These are phyloP conservation scores for Gracilinanus agilis DNA, from an alignment of 2,113 vertebrate species.

Conservation along the genomic window DNA sequence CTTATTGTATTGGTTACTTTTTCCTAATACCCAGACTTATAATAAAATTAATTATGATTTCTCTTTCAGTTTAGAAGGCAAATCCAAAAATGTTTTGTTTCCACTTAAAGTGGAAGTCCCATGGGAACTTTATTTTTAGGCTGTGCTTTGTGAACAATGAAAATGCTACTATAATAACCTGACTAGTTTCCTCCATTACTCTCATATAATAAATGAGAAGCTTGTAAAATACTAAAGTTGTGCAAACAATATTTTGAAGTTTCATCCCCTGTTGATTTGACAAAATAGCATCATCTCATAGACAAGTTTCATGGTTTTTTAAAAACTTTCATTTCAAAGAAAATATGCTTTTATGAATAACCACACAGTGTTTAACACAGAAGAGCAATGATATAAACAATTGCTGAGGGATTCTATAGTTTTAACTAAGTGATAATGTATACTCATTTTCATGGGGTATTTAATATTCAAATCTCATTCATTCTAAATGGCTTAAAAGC, in stretches of 20 bases:
- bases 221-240: too few species aligned
- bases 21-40: background rate
- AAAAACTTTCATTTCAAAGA: background rate
- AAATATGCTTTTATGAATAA: too few species aligned
- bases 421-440: constrained; percentile 7
- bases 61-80: background rate
- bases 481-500: background rate
- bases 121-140: too few species aligned
- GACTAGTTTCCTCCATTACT: too few species aligned
- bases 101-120: background rate
- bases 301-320: background rate
- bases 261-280: background rate
- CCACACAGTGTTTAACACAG: background rate
- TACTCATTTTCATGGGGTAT: constrained; percentile 22
- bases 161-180: too few species aligned
- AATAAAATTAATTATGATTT: background rate
- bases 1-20: background rate
- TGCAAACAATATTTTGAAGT: background rate
- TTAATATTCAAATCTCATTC: constrained; percentile 49
- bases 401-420: background rate
- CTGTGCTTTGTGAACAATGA: too few species aligned
- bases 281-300: background rate
- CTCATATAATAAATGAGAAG: too few species aligned
- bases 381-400: background rate
- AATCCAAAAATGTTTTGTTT: background rate